Conservation (phyloP, 2,113 vertebrate species). For the Pogonocichla stellata region DNA sequence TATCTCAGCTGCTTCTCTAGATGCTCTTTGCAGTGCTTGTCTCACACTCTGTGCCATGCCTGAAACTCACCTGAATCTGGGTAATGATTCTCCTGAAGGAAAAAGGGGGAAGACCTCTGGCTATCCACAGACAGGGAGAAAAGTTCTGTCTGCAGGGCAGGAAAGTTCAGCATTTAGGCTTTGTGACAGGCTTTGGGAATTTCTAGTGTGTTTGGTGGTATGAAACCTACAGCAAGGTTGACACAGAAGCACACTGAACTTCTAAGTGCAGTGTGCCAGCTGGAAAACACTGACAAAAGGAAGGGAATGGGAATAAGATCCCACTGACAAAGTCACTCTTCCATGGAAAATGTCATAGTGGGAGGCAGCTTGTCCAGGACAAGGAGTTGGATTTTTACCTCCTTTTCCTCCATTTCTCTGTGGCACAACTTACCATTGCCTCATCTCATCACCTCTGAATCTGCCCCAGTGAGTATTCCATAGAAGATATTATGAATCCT, state of each 20-base stretch:
- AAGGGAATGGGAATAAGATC: background rate
- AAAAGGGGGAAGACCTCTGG: background rate
- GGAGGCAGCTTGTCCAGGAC: background rate
- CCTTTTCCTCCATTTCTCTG: background rate
- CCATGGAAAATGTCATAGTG: background rate
- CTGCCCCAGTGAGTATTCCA: background rate
- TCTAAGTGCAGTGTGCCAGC: background rate
- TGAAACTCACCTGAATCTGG: background rate
- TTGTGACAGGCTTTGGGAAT: background rate
- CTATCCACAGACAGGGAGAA: background rate
- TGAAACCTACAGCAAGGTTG: background rate
- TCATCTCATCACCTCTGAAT: background rate
- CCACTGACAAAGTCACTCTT: background rate
- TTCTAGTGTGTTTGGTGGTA: background rate
- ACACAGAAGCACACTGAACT: background rate
- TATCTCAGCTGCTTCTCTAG: background rate
- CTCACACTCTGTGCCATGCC: background rate
- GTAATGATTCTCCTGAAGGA: background rate
- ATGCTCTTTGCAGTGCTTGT: background rate
- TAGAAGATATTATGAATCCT: background rate
- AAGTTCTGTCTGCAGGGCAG: background rate
- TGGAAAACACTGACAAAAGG: background rate
- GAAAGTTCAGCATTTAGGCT: background rate
- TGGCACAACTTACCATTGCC: background rate
- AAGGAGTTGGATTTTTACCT: background rate